A percentile compares a stretch with the other conserved stretches of the same genome.
Evolutionary conservation across 1,140 invertebrate species (phyloP).

Genomic region (Cotesia typhae): DNA sequence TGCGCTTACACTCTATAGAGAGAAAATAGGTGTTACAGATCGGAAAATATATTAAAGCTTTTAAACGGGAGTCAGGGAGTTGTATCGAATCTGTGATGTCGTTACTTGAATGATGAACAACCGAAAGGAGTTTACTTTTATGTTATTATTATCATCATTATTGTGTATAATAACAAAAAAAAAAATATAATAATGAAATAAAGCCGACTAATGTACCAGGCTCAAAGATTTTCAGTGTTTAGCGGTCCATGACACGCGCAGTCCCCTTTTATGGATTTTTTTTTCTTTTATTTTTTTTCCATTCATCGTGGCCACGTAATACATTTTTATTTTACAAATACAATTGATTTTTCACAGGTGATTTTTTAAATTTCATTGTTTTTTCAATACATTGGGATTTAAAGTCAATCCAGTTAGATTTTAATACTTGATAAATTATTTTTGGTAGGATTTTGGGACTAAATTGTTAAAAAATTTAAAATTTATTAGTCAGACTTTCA

Average conservation of each 20-base stretch:
- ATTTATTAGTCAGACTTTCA: too few relatives aligned
- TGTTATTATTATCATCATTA: too few relatives aligned
- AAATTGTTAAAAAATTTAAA: too few relatives aligned
- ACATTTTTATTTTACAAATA: neutral
- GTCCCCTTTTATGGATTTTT: conserved; percentile 8
- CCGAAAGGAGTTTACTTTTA: conserved; percentile 12
- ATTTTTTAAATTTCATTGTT: neutral
- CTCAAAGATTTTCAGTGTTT: neutral
- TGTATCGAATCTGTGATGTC: conserved; percentile 30
- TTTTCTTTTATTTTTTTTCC: neutral
- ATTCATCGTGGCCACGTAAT: neutral
- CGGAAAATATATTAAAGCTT: conserved; percentile 35
- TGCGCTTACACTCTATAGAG: neutral
- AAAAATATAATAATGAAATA: conserved; percentile 2
- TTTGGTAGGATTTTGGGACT: too few relatives aligned
- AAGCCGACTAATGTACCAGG: conserved; percentile 3
- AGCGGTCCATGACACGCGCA: conserved; percentile 10
- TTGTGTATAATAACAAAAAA: too few relatives aligned
- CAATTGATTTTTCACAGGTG: too few relatives aligned
- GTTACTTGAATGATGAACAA: conserved; percentile 24
- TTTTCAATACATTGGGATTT: neutral
- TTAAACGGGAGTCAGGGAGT: conserved; percentile 31
- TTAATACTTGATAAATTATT: too few relatives aligned
- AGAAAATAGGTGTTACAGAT: conserved; percentile 38
- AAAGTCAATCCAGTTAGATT: too few relatives aligned